phyloP scores from a whole-genome alignment of 2,113 vertebrate genomes.

The Microcebus ravelobensis region DNA sequence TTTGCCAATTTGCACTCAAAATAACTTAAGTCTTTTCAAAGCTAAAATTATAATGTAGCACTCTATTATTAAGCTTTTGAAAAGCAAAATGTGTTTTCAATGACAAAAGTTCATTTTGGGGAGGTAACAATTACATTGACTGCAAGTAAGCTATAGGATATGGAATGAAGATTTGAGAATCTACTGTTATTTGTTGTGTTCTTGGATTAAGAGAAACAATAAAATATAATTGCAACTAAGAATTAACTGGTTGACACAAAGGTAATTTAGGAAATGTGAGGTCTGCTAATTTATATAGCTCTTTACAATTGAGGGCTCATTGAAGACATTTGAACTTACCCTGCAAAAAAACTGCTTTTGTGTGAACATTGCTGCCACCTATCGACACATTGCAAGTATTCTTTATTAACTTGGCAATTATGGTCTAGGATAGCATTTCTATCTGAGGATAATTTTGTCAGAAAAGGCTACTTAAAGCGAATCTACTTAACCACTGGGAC shows the following conservation, averaged over 20 bases:
- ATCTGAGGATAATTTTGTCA: neutral
- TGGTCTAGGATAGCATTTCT: neutral
- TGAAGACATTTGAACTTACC: neutral
- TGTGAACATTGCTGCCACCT: conserved; percentile 59
- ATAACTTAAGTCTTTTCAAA: neutral
- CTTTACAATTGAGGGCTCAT: neutral
- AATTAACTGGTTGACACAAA: neutral
- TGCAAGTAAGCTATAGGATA: conserved; percentile 26
- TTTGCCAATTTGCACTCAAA: neutral
- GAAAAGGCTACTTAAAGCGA: neutral
- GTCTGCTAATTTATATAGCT: neutral
- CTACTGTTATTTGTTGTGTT: neutral
- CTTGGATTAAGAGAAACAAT: neutral
- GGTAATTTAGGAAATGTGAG: neutral
- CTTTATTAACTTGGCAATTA: neutral
- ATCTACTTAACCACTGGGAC: neutral
- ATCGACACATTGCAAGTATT: neutral
- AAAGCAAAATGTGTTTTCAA: conserved; percentile 14
- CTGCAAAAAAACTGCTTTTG: neutral
- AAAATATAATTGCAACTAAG: conserved; percentile 12
- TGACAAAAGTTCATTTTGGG: neutral
- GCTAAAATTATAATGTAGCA: conserved; percentile 9
- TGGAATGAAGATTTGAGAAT: neutral
- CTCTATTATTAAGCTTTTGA: conserved; percentile 5
- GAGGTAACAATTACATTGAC: neutral